Base-by-base conservation (phyloP, 1,140 invertebrate species). In the Colletes gigas region DNA sequence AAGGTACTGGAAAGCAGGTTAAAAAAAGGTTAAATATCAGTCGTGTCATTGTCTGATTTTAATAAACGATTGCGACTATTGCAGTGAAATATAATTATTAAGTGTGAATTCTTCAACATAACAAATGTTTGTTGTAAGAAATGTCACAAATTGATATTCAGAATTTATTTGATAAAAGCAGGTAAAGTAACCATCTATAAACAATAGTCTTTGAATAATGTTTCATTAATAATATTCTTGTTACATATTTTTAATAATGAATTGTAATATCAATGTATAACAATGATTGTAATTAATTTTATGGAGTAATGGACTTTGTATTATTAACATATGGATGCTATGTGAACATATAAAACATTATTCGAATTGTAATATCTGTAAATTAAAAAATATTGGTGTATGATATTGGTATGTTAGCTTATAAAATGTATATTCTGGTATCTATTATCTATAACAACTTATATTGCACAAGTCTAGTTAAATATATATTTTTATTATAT, bases 131-230 rank as follows among this genome's bases (percentile, higher is more conserved):
- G 80, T 89, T 89, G 89, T 91, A 84, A 92, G 90, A 93, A 90
- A 93, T 92, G 92, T 91, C 92, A 92, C 91, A 92, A 91, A 92
- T 92, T 91, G 91, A 93, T 86, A 90, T 92, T 19, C 92, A 92
- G 86, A 86, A 90, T 83, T 85, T 93, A 74, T 93, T 93, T 87
- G 89, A 93, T 82, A 91, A 91, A 87, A 92, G 89, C 91, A 93
- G 92, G 92, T 93, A 67, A 90, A 86, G 66, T 44, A 59, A 67
- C 12, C 7, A 85, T 44, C 17, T 78, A 39, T 68, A 66, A 83
- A 66, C 55, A 73, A 59, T 21, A 54, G n/a, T 54, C 30, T 80
- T 41, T 75, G 4, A 41, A 12, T 66, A 60, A 52, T 19, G 17
- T 59, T 41, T 30, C 47, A 14, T 14, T 30, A 68, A 44, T 55